Evolutionary conservation across 92 coral and sea anemone genomes (phyloP).

Genomic region (Epizoanthus stellaris): DNA sequence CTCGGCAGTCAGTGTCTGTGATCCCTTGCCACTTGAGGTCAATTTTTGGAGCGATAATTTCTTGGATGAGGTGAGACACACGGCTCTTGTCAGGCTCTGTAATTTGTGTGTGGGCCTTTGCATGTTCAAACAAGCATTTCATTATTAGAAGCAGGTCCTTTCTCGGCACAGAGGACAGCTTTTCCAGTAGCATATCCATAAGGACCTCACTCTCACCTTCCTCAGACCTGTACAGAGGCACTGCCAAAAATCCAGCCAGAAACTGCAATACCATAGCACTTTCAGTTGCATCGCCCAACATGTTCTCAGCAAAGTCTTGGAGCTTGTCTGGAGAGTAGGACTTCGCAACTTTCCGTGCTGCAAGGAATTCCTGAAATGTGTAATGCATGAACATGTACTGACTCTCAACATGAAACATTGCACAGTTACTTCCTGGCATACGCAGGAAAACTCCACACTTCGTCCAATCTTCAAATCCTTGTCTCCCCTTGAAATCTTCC

Average conservation of each 20-base stretch:
- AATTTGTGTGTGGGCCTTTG: conserved; percentile 9
- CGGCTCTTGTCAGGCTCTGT: conserved; percentile 30
- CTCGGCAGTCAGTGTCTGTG: conserved; percentile 37
- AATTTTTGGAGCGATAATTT: conserved; percentile 31
- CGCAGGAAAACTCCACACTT: conserved; percentile 30
- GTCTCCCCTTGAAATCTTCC: conserved; percentile 24
- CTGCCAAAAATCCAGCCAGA: conserved; percentile 40
- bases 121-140: conserved; percentile 40
- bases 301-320: conserved; percentile 17
- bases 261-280: conserved; percentile 42
- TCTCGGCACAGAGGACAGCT: conserved; percentile 9
- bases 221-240: conserved; percentile 34
- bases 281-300: conserved; percentile 35
- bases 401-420: conserved; percentile 29
- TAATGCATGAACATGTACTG: conserved; percentile 40
- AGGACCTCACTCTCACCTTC: conserved; percentile 17
- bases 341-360: conserved; percentile 34
- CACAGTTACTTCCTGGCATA: conserved; percentile 44
- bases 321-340: conserved; percentile 11
- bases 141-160: conserved; percentile 10
- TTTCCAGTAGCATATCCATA: conserved; percentile 30
- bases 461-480: conserved; percentile 36
- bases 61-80: conserved; percentile 11
- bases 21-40: conserved; percentile 23
- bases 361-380: conserved; percentile 45